A percentile compares a stretch with the other conserved stretches of the same genome.
phyloP scores from a whole-genome alignment of 2,113 vertebrate genomes.

The Erythrocercus mccallii region DNA sequence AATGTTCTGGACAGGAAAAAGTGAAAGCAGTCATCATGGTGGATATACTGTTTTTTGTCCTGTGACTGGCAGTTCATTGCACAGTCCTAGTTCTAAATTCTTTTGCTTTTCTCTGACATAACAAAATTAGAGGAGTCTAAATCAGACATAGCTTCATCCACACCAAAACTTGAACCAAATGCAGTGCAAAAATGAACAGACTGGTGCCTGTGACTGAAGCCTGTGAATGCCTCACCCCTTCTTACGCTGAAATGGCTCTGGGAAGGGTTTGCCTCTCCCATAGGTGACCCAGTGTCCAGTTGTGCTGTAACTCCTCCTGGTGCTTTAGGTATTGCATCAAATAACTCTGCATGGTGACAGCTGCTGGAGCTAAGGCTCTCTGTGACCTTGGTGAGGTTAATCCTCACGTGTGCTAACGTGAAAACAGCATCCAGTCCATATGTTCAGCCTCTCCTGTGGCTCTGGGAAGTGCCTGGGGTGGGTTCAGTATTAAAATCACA shows the following conservation, averaged over 20 bases:
- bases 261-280: not conserved
- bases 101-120: not conserved
- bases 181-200: not conserved
- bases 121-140: not conserved
- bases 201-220: not conserved
- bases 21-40: not conserved
- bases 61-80: not conserved
- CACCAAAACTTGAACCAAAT: not conserved
- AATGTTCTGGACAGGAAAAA: not conserved
- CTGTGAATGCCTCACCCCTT: not conserved
- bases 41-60: not conserved
- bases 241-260: not conserved
- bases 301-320: not conserved
- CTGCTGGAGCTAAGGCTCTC: not conserved
- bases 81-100: not conserved
- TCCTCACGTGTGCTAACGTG: not conserved
- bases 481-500: not conserved
- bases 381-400: slow-evolving; percentile 24
- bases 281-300: not conserved
- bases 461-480: not conserved
- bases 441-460: slow-evolving; percentile 1
- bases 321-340: not conserved
- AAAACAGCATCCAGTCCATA: slow-evolving; percentile 19
- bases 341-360: not conserved
- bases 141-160: not conserved